These are phyloP conservation scores for Anastrepha ludens DNA, from an alignment of 1,140 invertebrate species.

Conservation along the genomic window DNA sequence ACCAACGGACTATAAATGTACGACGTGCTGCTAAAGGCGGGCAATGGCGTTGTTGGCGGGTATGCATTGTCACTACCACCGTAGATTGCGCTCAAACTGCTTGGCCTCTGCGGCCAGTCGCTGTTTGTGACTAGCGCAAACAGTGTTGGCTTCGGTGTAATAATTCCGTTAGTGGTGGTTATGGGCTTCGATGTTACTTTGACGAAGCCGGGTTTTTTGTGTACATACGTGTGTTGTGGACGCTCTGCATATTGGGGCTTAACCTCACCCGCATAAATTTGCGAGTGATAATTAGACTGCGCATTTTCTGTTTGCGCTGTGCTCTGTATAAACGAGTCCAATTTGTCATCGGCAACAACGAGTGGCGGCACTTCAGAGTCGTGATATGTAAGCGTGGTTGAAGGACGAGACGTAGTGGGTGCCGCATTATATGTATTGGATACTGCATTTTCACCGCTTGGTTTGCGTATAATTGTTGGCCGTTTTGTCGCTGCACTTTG, in stretches of 20 bases:
- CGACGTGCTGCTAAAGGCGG: conserved; percentile 74
- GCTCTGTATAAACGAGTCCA: conserved; percentile 70
- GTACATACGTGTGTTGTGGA: conserved; percentile 58
- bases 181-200: conserved; percentile 74
- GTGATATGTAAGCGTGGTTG: conserved; percentile 65
- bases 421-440: conserved; percentile 76
- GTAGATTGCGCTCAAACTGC: conserved; percentile 10
- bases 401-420: conserved; percentile 72
- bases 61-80: background rate
- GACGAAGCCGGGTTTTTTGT: conserved; percentile 69
- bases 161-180: conserved; percentile 76
- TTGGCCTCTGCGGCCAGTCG: conserved; percentile 38
- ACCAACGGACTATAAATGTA: conserved; percentile 76
- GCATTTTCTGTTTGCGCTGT: conserved; percentile 60
- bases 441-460: conserved; percentile 71
- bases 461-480: conserved; percentile 59
- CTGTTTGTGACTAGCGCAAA: conserved; percentile 62
- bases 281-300: background rate
- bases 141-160: conserved; percentile 79
- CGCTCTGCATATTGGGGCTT: conserved; percentile 60
- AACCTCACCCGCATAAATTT: background rate
- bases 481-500: background rate
- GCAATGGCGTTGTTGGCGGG: conserved; percentile 56
- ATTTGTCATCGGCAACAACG: conserved; percentile 69
- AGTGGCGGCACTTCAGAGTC: conserved; percentile 70